Percentiles rank a stretch among this genome's conserved stretches.
phyloP scores from a whole-genome alignment of 2,888 invertebrate genomes.

The Caenorhabditis virilis region DNA sequence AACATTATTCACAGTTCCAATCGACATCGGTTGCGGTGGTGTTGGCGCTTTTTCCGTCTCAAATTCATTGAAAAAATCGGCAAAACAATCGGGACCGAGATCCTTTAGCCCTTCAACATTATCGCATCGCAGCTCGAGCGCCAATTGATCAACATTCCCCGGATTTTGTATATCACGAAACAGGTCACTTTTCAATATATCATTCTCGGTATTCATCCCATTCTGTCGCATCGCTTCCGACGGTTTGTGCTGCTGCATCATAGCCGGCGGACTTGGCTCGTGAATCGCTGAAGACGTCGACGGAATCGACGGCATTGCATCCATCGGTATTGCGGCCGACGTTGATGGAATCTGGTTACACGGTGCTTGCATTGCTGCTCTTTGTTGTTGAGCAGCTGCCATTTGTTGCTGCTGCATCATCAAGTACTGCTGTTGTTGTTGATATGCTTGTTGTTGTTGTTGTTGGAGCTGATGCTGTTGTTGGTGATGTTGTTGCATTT shows the following conservation, averaged over 20 bases:
- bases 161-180: not conserved
- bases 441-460: constrained; percentile 12
- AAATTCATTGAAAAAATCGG: constrained; percentile 3
- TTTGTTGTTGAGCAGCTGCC: constrained; percentile 9
- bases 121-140: too few species aligned
- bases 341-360: constrained; percentile 14
- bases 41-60: not conserved
- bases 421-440: constrained; percentile 16
- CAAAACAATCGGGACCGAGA: not conserved
- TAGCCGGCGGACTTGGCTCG: constrained; percentile 10
- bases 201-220: too few species aligned
- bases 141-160: constrained; percentile 4
- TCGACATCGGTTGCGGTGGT: too few species aligned
- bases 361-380: not conserved
- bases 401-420: constrained; percentile 18
- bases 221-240: too few species aligned
- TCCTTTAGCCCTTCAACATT: constrained; percentile 5
- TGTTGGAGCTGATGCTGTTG: constrained; percentile 17
- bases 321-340: constrained; percentile 14
- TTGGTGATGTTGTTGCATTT: constrained; percentile 17
- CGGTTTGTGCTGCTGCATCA: constrained; percentile 2
- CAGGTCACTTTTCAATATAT: not conserved
- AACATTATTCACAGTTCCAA: not conserved
- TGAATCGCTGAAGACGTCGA: constrained; percentile 3
- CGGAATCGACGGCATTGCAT: too few species aligned